These are phyloP conservation scores for Planiliza haematocheilus DNA, from an alignment of 2,113 vertebrate genomes.

Conservation along the genomic window DNA sequence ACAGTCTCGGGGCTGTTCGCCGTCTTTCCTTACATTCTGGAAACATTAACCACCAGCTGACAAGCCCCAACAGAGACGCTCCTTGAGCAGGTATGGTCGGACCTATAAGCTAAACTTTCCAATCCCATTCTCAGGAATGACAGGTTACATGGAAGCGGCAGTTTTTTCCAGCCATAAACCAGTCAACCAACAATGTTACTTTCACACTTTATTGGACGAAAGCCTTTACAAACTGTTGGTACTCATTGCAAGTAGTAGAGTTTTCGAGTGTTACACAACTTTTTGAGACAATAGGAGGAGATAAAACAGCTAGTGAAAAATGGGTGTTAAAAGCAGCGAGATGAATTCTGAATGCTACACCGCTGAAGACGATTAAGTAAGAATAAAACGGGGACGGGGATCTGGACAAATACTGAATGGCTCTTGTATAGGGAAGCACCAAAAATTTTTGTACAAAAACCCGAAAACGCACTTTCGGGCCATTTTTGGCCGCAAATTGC, in stretches of 20 bases:
- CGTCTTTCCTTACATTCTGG: constrained; percentile 59
- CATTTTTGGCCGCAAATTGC: no score
- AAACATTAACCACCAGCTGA: constrained; percentile 65
- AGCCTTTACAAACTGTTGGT: constrained; percentile 38
- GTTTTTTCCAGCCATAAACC: constrained; percentile 42
- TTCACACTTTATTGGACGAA: constrained; percentile 47
- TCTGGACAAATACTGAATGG: no score
- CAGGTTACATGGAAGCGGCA: constrained; percentile 4
- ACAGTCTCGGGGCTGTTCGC: constrained; percentile 16
- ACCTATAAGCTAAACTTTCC: constrained; percentile 50
- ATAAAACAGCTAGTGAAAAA: no score
- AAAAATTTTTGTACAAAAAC: no score
- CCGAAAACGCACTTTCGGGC: no score
- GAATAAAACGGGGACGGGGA: no score
- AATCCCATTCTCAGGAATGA: constrained; percentile 24
- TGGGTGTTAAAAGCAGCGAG: no score
- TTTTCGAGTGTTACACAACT: neutral
- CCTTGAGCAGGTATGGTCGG: constrained; percentile 49
- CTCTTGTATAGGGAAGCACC: no score
- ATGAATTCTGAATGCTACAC: no score
- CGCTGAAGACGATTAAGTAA: no score
- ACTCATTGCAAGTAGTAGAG: constrained; percentile 13
- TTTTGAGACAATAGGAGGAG: no score
- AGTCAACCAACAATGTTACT: constrained; percentile 24
- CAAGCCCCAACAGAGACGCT: constrained; percentile 64